Evolutionary conservation across 2,113 vertebrate species (phyloP).

Genomic region (Crotalus viridis): DNA sequence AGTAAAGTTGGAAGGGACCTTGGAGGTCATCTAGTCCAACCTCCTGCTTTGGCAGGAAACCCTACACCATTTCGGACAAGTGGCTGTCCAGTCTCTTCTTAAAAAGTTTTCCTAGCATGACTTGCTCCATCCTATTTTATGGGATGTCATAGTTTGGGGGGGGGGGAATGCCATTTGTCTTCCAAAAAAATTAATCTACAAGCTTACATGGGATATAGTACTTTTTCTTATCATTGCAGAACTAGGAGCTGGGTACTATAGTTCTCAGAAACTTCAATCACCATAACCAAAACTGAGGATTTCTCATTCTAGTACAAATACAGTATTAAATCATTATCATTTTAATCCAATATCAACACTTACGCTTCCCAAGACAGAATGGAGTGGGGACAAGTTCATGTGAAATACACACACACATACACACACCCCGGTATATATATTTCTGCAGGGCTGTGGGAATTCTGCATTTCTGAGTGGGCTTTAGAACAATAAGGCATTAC

Average conservation of each 20-base stretch:
- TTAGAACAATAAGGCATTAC: neutral
- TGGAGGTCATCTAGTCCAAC: too few relatives aligned
- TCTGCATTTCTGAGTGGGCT: neutral
- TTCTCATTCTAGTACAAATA: constrained; percentile 14
- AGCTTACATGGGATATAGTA: neutral
- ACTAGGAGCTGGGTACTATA: neutral
- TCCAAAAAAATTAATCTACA: constrained; percentile 36
- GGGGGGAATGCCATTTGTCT: constrained; percentile 23
- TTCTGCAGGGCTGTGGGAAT: neutral
- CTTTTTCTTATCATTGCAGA: constrained; percentile 24
- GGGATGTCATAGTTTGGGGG: constrained; percentile 23
- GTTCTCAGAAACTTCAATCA: neutral
- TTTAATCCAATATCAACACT: neutral
- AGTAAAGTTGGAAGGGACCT: too few relatives aligned
- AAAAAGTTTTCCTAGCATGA: constrained; percentile 37
- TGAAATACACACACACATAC: too few relatives aligned
- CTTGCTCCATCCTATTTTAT: constrained; percentile 37
- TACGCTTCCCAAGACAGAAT: neutral
- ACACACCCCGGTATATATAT: neutral
- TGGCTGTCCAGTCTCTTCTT: too few relatives aligned
- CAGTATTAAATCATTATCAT: constrained; percentile 17
- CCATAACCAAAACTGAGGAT: neutral
- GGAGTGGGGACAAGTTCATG: neutral
- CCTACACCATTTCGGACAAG: too few relatives aligned
- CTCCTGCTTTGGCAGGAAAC: too few relatives aligned